Evolutionary conservation across 2,113 vertebrate species (phyloP).

Genomic region (Scartelaos histophorus): DNA sequence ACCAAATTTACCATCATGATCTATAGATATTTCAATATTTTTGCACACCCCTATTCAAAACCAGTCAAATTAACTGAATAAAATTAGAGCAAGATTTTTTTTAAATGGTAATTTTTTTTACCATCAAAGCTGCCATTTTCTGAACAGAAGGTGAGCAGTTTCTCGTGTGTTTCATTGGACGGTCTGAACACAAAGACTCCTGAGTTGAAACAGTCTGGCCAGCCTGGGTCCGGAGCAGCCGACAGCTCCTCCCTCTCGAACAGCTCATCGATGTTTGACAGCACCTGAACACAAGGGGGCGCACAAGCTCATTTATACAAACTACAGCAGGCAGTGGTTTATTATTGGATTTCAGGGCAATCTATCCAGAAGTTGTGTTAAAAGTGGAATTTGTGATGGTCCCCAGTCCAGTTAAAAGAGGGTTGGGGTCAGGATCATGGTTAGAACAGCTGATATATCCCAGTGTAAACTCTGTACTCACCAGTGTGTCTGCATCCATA

Average conservation of each 20-base stretch:
- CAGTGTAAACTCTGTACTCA: conserved; percentile 63
- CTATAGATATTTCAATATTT: no score
- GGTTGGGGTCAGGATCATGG: no score
- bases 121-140: conserved; percentile 97
- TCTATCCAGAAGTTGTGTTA: no score
- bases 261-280: conserved; percentile 94
- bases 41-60: no score
- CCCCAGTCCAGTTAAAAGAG: no score
- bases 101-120: no score
- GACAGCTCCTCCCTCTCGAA: conserved; percentile 97
- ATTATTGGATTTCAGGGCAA: no score
- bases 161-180: conserved; percentile 87
- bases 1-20: no score
- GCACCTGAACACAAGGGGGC: conserved; percentile 75
- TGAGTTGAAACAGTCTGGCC: conserved; percentile 98
- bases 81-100: no score
- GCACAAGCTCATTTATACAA: not conserved
- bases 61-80: no score
- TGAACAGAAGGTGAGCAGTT: conserved; percentile 83
- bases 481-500: conserved; percentile 98
- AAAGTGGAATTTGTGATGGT: no score
- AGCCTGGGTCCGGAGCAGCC: conserved; percentile 95
- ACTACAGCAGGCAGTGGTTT: not conserved
- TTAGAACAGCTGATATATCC: no score
- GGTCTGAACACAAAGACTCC: conserved; percentile 95